phyloP scores from a whole-genome alignment of 2,888 invertebrate species.

The Anaspis maculata region DNA sequence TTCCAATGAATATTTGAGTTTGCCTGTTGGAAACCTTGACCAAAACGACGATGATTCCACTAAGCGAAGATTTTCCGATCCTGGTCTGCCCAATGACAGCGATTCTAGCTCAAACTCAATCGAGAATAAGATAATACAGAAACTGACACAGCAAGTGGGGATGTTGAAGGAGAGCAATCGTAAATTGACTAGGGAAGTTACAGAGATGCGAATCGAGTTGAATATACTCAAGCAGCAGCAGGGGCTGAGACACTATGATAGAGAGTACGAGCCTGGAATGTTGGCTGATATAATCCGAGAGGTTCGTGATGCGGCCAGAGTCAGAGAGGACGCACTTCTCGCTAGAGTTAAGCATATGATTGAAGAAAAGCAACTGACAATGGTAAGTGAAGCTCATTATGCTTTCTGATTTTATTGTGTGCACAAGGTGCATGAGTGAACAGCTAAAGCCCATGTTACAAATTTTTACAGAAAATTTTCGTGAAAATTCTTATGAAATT shows the following conservation, averaged over 20 bases:
- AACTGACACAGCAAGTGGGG: constrained; percentile 66
- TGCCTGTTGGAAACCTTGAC: constrained; percentile 63
- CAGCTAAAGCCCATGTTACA: too few species aligned
- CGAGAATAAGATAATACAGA: constrained; percentile 52
- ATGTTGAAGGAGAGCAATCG: constrained; percentile 63
- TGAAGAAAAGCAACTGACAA: constrained; percentile 46
- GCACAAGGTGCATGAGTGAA: too few species aligned
- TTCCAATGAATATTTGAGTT: constrained; percentile 51
- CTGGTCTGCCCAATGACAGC: constrained; percentile 48
- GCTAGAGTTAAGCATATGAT: constrained; percentile 53
- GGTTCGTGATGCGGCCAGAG: constrained; percentile 62
- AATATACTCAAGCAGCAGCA: constrained; percentile 37
- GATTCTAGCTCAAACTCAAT: constrained; percentile 47
- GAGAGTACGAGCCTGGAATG: constrained; percentile 62
- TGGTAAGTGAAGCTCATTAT: constrained; percentile 31
- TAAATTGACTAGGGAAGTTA: constrained; percentile 65
- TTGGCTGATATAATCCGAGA: constrained; percentile 64
- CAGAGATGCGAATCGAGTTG: constrained; percentile 60
- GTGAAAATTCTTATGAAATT: too few species aligned
- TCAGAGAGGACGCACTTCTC: constrained; percentile 64
- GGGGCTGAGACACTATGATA: constrained; percentile 31
- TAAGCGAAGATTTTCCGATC: constrained; percentile 58
- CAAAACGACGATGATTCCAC: constrained; percentile 39
- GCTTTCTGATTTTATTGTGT: too few species aligned
- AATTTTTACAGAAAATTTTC: too few species aligned